Evolutionary conservation across 2,888 invertebrate genomes (phyloP).

Genomic region (Ephialtes manifestator): DNA sequence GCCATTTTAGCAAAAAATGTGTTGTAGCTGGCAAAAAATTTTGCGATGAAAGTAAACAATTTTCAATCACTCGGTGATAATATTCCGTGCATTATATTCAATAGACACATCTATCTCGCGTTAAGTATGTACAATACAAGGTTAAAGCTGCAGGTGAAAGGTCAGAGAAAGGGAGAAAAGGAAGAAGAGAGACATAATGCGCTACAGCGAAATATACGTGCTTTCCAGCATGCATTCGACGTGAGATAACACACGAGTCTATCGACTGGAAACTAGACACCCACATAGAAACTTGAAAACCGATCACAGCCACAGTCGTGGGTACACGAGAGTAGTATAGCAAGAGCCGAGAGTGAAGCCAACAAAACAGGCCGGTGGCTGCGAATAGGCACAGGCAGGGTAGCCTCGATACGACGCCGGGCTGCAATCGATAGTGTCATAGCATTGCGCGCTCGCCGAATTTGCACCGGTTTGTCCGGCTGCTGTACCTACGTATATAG

Average conservation of each 20-base stretch:
- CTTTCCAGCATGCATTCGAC: slow-evolving; percentile 3
- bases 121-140: background rate
- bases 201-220: background rate
- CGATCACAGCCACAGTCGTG: background rate
- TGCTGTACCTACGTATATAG: slow-evolving; percentile 58
- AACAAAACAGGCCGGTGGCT: slow-evolving; percentile 20
- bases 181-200: slow-evolving; percentile 5
- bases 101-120: background rate
- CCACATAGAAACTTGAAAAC: slow-evolving; percentile 27
- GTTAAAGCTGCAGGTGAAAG: slow-evolving; percentile 23
- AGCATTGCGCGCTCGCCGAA: slow-evolving; percentile 51
- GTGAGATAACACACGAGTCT: slow-evolving; percentile 26
- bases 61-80: no score
- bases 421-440: slow-evolving; percentile 66
- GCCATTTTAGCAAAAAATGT: no score
- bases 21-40: no score
- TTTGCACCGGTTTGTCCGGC: slow-evolving; percentile 74
- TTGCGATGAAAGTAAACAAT: no score
- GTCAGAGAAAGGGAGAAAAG: slow-evolving; percentile 10
- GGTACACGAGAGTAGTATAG: background rate
- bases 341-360: slow-evolving; percentile 2
- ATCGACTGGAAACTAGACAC: slow-evolving; percentile 25
- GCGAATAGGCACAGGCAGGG: slow-evolving; percentile 14
- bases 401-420: slow-evolving; percentile 39
- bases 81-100: background rate